phyloP scores from a whole-genome alignment of 2,113 vertebrate species.

The Ictalurus furcatus region DNA sequence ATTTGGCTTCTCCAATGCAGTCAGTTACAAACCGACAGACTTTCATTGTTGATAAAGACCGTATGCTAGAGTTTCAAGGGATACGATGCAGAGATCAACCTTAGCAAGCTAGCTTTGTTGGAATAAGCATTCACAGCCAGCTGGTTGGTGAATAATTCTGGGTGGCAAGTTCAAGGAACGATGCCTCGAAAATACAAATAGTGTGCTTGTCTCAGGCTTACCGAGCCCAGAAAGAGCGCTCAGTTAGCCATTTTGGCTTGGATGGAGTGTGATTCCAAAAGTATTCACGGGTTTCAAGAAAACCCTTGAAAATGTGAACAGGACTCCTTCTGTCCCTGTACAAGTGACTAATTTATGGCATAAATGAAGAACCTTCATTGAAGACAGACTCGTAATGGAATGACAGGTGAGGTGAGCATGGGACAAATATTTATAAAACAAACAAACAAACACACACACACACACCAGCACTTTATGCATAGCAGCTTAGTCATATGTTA shows the following conservation, averaged over 20 bases:
- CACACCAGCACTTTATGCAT: background rate
- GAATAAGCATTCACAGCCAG: background rate
- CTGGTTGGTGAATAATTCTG: background rate
- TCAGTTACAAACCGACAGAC: background rate
- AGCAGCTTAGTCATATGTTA: background rate
- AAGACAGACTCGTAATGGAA: background rate
- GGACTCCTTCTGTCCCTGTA: background rate
- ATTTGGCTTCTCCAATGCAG: background rate
- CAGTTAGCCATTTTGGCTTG: background rate
- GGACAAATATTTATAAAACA: background rate
- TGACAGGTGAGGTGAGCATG: background rate
- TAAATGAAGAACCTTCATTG: background rate
- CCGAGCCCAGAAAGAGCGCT: background rate
- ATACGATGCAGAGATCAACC: background rate
- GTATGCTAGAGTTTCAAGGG: background rate
- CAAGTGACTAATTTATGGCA: background rate
- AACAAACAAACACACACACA: background rate
- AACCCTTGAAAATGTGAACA: background rate
- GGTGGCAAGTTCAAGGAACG: background rate
- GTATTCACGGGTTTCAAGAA: background rate
- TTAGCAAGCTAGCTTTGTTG: background rate
- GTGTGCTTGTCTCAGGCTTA: background rate
- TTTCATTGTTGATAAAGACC: background rate
- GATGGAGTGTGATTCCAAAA: background rate
- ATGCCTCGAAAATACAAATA: background rate